Evolutionary conservation across 2,797 vertebrate genomes (phyloP), one percentile per base, ranked within the genome.

Genomic region (Nannoperca australis): DNA sequence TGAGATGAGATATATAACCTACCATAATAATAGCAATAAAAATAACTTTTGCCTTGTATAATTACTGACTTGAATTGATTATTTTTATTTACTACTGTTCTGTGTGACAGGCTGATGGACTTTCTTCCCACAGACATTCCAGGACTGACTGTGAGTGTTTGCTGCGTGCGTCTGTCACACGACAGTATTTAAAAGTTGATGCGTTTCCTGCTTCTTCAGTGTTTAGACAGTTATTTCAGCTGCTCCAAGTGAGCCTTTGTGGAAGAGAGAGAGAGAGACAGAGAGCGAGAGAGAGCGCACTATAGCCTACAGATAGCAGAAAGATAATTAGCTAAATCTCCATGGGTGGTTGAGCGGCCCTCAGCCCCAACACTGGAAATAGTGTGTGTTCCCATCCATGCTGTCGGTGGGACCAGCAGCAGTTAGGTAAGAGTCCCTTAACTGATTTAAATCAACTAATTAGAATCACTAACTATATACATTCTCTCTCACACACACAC

Each of bases 281-380:
- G 7, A 8, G 51, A 34, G 30, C 53, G 40, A 56, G 40, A 47
- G 61, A 69, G 70, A 27, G 59, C 47, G 73, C 11, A n/a, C 54
- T 55, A 24, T 76, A 76, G 71, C 70, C 80, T 69, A 81, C 85
- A 88, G 90, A 82, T 81, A 85, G 79, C 55, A 79, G 72, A 65
- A 69, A 91, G 85, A 93, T 90, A 90, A 93, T 93, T 91, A 92
- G 85, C 54, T 79, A 58, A 91, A 84, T 87, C 89, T 90, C 89
- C 61, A 79, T 49, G 87, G 92, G 87, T 85, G 82, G 78, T 32
- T 78, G 84, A 80, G 73, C 64, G 44, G 49, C 87, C 87, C 79
- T 40, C 59, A 87, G 87, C 79, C 72, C 59, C 63, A 6, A 5
- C 42, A 53, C 73, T 87, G 74, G 83, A 91, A 85, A 81, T 79